Evolutionary conservation across 2,113 vertebrate species (phyloP).

Genomic region (Etheostoma spectabile): DNA sequence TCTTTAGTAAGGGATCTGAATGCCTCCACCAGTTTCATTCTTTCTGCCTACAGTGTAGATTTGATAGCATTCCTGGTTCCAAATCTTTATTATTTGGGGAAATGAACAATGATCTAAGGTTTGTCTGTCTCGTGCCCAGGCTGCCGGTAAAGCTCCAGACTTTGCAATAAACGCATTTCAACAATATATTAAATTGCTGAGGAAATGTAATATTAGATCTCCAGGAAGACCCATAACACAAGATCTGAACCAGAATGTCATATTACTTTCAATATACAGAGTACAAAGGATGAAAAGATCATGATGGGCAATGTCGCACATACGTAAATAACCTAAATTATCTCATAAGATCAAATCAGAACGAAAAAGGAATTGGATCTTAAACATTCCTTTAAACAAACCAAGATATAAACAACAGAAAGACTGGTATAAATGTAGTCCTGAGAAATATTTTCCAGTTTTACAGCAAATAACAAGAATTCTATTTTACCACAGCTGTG

Average conservation of each 20-base stretch:
- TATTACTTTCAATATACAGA: constrained; percentile 64
- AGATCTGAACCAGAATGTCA: constrained; percentile 48
- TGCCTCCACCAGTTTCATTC: constrained; percentile 1
- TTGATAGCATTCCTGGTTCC: neutral
- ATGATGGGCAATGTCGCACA: constrained; percentile 14
- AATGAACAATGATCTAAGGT: neutral
- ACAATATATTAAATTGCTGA: constrained; percentile 1
- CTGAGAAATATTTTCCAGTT: constrained; percentile 76
- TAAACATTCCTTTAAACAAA: constrained; percentile 20
- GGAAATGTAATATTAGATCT: constrained; percentile 21
- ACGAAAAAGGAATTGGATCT: constrained; percentile 12
- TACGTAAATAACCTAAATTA: constrained; percentile 4
- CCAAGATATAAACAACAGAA: constrained; percentile 35
- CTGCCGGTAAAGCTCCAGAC: neutral
- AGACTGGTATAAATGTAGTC: constrained; percentile 31
- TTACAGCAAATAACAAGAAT: constrained; percentile 48
- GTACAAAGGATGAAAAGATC: constrained; percentile 44
- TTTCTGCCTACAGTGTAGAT: neutral
- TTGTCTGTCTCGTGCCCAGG: neutral
- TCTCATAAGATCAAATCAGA: constrained; percentile 25
- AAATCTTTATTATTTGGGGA: constrained; percentile 5
- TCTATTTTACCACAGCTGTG: constrained; percentile 13
- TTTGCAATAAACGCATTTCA: constrained; percentile 2
- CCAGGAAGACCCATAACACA: constrained; percentile 18
- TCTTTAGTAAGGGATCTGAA: neutral